A percentile compares a stretch with the other conserved stretches of the same genome.
These are phyloP conservation scores for Eurosta solidaginis DNA, from an alignment of 1,140 invertebrate species.

Conservation along the genomic window DNA sequence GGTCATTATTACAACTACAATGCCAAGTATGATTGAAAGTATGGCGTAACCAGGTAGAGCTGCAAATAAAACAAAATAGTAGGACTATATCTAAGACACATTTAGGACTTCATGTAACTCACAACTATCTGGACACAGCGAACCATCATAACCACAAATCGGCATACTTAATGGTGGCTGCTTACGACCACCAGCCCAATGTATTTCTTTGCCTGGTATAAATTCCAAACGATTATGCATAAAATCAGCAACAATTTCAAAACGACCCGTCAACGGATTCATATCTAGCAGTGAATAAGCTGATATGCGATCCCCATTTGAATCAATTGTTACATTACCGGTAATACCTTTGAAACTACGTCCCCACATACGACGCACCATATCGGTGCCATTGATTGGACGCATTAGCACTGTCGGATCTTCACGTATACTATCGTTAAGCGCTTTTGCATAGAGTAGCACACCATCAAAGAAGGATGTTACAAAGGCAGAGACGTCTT, in stretches of 20 bases:
- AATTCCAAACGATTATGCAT: constrained; percentile 65
- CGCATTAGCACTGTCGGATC: constrained; percentile 65
- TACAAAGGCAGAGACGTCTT: constrained; percentile 82
- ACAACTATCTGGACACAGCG: constrained; percentile 80
- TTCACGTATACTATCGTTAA: constrained; percentile 82
- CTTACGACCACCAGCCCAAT: constrained; percentile 82
- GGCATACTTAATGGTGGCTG: constrained; percentile 82
- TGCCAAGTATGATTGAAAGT: constrained; percentile 80
- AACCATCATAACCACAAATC: constrained; percentile 89
- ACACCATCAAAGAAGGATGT: constrained; percentile 96
- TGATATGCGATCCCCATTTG: constrained; percentile 86
- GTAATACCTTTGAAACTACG: constrained; percentile 83
- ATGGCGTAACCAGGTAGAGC: constrained; percentile 86
- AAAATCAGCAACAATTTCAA: constrained; percentile 68
- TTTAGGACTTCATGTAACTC: constrained; percentile 47
- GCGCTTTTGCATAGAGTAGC: constrained; percentile 85
- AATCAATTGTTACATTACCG: constrained; percentile 87
- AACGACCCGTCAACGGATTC: constrained; percentile 79
- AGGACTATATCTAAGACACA: neutral
- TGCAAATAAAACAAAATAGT: constrained; percentile 49
- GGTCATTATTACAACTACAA: constrained; percentile 75
- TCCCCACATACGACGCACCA: constrained; percentile 89
- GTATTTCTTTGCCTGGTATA: constrained; percentile 72
- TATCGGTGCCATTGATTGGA: constrained; percentile 65
- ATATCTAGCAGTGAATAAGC: constrained; percentile 91